phyloP scores from a whole-genome alignment of 2,888 invertebrate species.

The Heterodera filipjevi region DNA sequence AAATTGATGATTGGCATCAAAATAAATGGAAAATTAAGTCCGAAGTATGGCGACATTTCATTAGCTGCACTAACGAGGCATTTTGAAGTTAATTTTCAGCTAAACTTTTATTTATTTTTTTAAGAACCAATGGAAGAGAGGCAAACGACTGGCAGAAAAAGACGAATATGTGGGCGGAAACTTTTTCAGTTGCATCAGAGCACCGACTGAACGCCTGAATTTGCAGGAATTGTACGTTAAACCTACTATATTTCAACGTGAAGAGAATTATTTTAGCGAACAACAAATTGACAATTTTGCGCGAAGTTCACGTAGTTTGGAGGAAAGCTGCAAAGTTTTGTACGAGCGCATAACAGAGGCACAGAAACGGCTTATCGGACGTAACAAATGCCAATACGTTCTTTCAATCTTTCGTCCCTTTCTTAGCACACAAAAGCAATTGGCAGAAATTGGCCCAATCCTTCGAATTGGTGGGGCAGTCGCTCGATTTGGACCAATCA shows the following conservation, averaged over 20 bases:
- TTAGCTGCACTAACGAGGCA: conserved; percentile 86
- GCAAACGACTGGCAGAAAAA: conserved; percentile 90
- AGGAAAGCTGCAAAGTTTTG: conserved; percentile 82
- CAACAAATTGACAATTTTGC: conserved; percentile 77
- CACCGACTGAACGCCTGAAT: conserved; percentile 78
- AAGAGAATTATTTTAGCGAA: conserved; percentile 74
- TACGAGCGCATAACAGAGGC: conserved; percentile 82
- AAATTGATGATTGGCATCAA: conserved; percentile 33
- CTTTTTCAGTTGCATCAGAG: conserved; percentile 85
- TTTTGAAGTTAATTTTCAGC: background rate
- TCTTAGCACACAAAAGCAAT: conserved; percentile 80
- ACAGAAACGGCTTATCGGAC: conserved; percentile 82
- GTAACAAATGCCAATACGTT: too few relatives aligned
- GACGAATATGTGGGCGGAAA: conserved; percentile 87
- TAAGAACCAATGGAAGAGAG: conserved; percentile 93
- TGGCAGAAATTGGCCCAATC: conserved; percentile 87
- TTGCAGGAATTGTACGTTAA: conserved; percentile 22
- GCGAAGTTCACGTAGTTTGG: conserved; percentile 82
- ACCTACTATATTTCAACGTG: conserved; percentile 2
- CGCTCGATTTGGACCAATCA: conserved; percentile 76
- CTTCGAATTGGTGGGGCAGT: conserved; percentile 81
- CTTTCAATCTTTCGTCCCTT: too few relatives aligned
- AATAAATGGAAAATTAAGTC: conserved; percentile 27
- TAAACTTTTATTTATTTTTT: background rate
- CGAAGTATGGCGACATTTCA: conserved; percentile 93